phyloP scores from a whole-genome alignment of 2,888 invertebrate genomes.

The Sinhomidia bicolor region DNA sequence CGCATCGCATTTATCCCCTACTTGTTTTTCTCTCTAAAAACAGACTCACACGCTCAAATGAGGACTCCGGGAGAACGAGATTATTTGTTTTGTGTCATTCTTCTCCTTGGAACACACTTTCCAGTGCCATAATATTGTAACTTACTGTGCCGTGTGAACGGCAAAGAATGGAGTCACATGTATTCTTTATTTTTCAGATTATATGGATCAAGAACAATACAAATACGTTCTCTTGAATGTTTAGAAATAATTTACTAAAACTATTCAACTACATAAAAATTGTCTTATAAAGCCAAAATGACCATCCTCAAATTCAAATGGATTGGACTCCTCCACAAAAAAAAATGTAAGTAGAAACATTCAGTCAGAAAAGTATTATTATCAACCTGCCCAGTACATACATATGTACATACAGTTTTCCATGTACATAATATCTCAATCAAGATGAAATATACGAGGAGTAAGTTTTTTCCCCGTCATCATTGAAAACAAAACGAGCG shows the following conservation, averaged over 20 bases:
- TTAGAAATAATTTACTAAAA: background rate
- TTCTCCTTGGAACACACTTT: constrained; percentile 18
- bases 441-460: no score
- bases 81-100: constrained; percentile 26
- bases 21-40: background rate
- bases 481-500: background rate
- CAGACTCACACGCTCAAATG: constrained; percentile 12
- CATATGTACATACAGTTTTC: no score
- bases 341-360: background rate
- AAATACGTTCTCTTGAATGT: background rate
- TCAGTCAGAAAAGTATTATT: background rate
- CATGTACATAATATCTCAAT: no score
- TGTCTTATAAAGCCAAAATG: no score
- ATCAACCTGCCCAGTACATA: background rate
- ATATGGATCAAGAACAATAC: background rate
- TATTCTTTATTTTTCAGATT: no score
- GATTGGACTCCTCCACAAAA: no score
- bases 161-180: background rate
- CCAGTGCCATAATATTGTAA: background rate
- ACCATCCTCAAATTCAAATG: no score
- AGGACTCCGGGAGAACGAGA: constrained; percentile 39
- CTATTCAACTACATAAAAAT: no score
- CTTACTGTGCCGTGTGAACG: background rate
- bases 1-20: background rate
- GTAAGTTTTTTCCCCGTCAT: background rate